Base-by-base conservation (phyloP, 64 coral and sea anemone species). In the Orbicella faveolata region DNA sequence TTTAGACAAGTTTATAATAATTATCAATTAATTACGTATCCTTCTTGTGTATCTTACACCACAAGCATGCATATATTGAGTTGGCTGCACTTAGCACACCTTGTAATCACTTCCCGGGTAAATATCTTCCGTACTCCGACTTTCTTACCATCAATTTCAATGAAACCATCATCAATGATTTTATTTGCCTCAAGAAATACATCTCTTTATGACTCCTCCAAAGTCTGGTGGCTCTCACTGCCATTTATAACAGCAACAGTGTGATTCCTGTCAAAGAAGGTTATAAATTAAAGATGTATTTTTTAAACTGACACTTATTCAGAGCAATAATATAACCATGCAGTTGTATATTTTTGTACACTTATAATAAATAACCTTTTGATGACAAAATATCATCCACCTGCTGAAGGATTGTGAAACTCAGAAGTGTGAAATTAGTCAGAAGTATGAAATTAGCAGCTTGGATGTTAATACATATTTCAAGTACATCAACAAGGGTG, bases 91-190 rank as follows among this genome's bases (percentile, higher is more conserved):
- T 83, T 52, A 94, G 59, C 15, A 79, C 52, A 53, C 52, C 52
- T 90, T 61, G 37, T 90, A 93, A 88, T 93, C 84, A 14, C 91
- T 84, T 93, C 83, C 84, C 55, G 88, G 91, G 77, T 70, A 93
- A 72, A 93, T 74, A 4, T 93, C 75, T 2, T 41, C 30, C 30
- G 30, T 30, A 87, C 69, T n/a, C 68, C 20, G 48, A 93, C 63
- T 79, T 88, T 78, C 55, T 69, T 87, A 18, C 68, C 76, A 74
- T 88, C 76, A 37, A 82, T 55, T 52, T 64, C 61, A 23, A 89
- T 83, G 25, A 62, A 63, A 21, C 87, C 78, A 88, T 52, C 77
- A 37, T 76, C 21, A 63, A 77, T 83, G 6, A 93, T 53, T 14
- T 89, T 9, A 75, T 93, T 93, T 36, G 81, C 80, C 18, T 93